Evolutionary conservation across 2,888 invertebrate species (phyloP), one percentile per base, ranked within the genome.

Genomic region (Lysandra coridon): DNA sequence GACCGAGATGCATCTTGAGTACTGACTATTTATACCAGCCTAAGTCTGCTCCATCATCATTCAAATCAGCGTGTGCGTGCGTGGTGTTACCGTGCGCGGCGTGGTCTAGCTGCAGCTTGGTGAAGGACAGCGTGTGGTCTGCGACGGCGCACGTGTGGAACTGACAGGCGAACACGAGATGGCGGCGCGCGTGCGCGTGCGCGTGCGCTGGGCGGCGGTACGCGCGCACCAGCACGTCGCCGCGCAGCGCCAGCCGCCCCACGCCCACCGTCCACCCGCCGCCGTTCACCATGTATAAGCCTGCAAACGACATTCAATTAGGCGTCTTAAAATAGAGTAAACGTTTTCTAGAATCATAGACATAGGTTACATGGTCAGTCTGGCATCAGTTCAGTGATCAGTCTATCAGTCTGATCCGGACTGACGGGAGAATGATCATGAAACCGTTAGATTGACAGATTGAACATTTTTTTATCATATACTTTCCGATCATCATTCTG

Each of bases 131-230:
- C 81, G 97, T 97, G 91, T 97, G 96, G 89, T 98, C 97, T 76
- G 97, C 96, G 83, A 98, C 97, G 79, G 98, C 98, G 93, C 98
- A 98, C 4, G 99, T 98, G 95, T 99, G 98, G 95, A 99, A 98
- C 96, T 99, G 98, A 89, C 97, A 97, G 78, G 97, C 96, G 94
- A 98, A 98, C 84, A 98, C 96, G n/a, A 97, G 95, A 85, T 96
- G 96, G 73, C 96, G 93, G 80, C 84, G 62, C 37, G 84, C 77
- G 83, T 84, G 79, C 81, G 85, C 37, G 79, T 87, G 88, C 83
- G 88, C 85, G 79, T 88, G 87, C 82, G 95, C 95, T 1, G 92
- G 92, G 4, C 97, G 95, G 85, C 98, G 96, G 95, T 98, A 98
- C 89, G 98, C 98, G 90, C 98, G 98, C 86, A 99, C 96, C 81